Evolutionary conservation across 2,888 invertebrate genomes (phyloP).

Genomic region (Lasioglossum pauxillum): DNA sequence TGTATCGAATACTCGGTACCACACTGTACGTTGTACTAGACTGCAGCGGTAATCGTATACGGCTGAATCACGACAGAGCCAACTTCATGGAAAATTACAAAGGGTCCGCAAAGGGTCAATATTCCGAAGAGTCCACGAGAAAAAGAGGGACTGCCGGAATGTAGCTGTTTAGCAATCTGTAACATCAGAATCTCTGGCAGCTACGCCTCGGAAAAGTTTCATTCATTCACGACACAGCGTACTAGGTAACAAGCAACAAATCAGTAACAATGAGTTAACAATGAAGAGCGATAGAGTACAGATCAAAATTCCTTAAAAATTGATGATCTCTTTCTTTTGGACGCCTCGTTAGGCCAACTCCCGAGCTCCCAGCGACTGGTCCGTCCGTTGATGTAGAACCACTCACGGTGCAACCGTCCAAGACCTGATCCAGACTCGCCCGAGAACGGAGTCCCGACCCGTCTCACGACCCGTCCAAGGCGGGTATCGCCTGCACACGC

Average conservation of each 20-base stretch:
- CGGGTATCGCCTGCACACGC: slow-evolving; percentile 5
- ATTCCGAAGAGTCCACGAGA: background rate
- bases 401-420: background rate
- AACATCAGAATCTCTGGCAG: background rate
- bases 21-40: no score
- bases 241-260: no score
- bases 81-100: no score
- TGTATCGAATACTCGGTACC: background rate
- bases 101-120: background rate
- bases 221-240: no score
- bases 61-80: background rate
- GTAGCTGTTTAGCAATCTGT: background rate
- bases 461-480: background rate
- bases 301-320: background rate
- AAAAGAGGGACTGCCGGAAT: no score
- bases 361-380: background rate
- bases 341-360: background rate
- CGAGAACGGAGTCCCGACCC: background rate
- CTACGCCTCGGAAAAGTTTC: background rate
- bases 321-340: background rate
- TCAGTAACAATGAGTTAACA: background rate
- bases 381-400: background rate
- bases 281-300: background rate
- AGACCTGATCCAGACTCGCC: background rate
- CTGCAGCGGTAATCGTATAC: background rate